These are phyloP conservation scores for Iguana delicatissima DNA, from an alignment of 2,797 vertebrate species.

Conservation along the genomic window DNA sequence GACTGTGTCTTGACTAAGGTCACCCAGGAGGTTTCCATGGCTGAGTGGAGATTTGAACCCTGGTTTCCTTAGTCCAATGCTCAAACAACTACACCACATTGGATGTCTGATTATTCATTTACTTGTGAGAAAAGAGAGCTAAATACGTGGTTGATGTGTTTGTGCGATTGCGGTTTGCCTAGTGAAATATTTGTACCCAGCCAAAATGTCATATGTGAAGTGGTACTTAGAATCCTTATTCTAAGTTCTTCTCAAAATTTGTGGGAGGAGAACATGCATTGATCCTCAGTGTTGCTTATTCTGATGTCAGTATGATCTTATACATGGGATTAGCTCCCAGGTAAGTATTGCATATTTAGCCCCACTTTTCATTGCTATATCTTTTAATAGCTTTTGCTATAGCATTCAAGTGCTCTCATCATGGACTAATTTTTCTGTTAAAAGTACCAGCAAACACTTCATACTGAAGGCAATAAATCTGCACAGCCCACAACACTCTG, in stretches of 20 bases:
- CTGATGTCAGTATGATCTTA: neutral
- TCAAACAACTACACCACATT: too few species aligned
- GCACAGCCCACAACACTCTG: neutral
- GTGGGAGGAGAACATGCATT: neutral
- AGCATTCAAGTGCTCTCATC: neutral
- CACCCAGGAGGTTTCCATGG: too few species aligned
- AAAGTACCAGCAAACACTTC: neutral
- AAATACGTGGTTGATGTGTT: neutral
- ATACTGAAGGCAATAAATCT: neutral
- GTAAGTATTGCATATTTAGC: neutral
- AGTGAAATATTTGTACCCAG: neutral
- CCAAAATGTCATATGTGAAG: neutral
- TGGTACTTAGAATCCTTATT: neutral
- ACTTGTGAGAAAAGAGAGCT: neutral
- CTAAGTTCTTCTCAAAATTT: slow-evolving; percentile 1
- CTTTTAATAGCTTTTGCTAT: neutral
- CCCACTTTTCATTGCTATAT: neutral
- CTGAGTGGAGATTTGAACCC: too few species aligned
- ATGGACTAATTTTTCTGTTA: neutral
- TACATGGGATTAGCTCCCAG: neutral
- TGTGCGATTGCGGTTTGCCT: neutral
- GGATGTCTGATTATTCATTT: too few species aligned
- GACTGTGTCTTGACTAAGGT: too few species aligned
- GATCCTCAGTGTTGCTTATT: neutral
- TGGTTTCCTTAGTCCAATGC: too few species aligned